These are phyloP conservation scores for Metaphire vulgaris DNA, from an alignment of 1,140 invertebrate species.

Conservation along the genomic window DNA sequence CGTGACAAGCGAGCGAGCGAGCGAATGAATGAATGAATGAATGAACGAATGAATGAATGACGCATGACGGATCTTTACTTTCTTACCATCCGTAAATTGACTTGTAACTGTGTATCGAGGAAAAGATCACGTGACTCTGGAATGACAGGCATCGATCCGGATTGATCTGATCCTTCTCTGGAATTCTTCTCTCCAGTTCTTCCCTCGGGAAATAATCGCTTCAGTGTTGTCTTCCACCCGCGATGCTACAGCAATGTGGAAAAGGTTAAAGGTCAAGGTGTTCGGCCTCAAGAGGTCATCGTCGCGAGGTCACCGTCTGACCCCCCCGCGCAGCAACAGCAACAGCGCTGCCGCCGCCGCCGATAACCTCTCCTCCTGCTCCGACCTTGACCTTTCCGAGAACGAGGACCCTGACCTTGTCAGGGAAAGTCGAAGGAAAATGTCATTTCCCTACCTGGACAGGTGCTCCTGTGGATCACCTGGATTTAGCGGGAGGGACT, in stretches of 20 bases:
- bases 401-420: not conserved
- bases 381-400: not conserved
- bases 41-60: not conserved
- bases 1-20: not conserved
- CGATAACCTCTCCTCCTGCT: not conserved
- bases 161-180: too few species aligned
- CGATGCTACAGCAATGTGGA: not conserved
- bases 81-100: too few species aligned
- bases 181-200: too few species aligned
- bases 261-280: not conserved
- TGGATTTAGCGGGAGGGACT: not conserved
- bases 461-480: conserved; percentile 18
- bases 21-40: not conserved
- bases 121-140: too few species aligned
- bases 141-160: too few species aligned
- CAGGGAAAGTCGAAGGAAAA: not conserved
- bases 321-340: not conserved
- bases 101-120: too few species aligned
- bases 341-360: not conserved
- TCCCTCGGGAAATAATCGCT: too few species aligned
- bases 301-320: too few species aligned
- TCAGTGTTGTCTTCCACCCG: too few species aligned
- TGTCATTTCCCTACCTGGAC: conserved; percentile 21
- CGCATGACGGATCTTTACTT: too few species aligned
- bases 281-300: too few species aligned